A percentile compares a stretch with the other conserved stretches of the same genome.
phyloP scores from a whole-genome alignment of 2,888 invertebrate genomes.

The Diaprepes abbreviatus region DNA sequence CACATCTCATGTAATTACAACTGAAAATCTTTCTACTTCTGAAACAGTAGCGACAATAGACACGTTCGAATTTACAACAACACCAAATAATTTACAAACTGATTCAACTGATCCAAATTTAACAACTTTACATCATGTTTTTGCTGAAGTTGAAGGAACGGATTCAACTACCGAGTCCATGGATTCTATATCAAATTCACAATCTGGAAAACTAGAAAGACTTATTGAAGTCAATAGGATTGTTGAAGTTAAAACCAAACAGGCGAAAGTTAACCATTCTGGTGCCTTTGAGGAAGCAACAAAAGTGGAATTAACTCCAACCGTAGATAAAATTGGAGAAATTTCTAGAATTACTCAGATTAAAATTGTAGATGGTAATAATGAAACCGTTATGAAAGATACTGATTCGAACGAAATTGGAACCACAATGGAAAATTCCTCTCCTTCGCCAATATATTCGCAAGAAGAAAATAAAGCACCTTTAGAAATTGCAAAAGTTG shows the following conservation, averaged over 20 bases:
- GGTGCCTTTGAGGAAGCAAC: slow-evolving; percentile 63
- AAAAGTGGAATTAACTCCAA: slow-evolving; percentile 74
- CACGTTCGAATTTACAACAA: slow-evolving; percentile 10
- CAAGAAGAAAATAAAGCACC: slow-evolving; percentile 10
- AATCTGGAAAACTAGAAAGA: slow-evolving; percentile 69
- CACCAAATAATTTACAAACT: slow-evolving; percentile 46
- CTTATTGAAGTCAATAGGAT: slow-evolving; percentile 79
- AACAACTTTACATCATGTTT: slow-evolving; percentile 69
- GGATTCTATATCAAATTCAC: slow-evolving; percentile 38
- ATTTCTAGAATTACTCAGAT: slow-evolving; percentile 79
- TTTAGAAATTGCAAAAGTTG: slow-evolving; percentile 51
- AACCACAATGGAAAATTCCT: slow-evolving; percentile 31
- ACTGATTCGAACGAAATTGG: slow-evolving; percentile 50
- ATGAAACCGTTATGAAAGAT: slow-evolving; percentile 48
- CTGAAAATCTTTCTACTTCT: slow-evolving; percentile 18
- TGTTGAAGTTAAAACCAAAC: slow-evolving; percentile 77
- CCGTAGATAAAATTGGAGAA: slow-evolving; percentile 77
- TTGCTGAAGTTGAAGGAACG: slow-evolving; percentile 64
- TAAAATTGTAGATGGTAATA: slow-evolving; percentile 75
- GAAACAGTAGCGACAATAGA: background rate
- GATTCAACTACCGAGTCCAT: slow-evolving; percentile 62
- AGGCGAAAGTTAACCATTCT: slow-evolving; percentile 71
- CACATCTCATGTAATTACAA: slow-evolving; percentile 1
- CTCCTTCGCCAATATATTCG: slow-evolving; percentile 43
- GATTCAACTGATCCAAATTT: slow-evolving; percentile 54